Evolutionary conservation across 1,140 invertebrate species (phyloP).

Genomic region (Neelides sp.): DNA sequence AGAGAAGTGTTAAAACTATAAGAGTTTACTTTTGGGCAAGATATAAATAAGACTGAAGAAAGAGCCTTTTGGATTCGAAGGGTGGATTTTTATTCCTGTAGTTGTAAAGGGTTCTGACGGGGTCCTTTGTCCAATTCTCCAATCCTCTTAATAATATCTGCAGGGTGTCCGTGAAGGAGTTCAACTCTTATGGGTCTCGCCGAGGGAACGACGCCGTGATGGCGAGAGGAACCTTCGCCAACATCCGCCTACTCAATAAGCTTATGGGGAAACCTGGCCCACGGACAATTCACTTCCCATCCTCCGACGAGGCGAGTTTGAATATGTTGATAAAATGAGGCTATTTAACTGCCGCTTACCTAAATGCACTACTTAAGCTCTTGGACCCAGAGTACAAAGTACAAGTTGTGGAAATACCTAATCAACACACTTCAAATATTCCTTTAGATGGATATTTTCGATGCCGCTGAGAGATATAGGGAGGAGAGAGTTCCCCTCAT

Average conservation of each 20-base stretch:
- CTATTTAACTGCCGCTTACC: background rate
- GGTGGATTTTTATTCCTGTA: background rate
- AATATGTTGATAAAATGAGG: conserved; percentile 2
- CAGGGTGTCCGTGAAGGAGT: conserved; percentile 78
- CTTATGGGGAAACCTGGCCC: conserved; percentile 73
- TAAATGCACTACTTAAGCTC: background rate
- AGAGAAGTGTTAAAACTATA: too few relatives aligned
- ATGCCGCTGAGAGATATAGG: conserved; percentile 77
- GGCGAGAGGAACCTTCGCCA: conserved; percentile 94
- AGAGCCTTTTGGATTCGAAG: too few relatives aligned
- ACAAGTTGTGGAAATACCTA: conserved; percentile 5
- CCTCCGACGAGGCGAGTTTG: conserved; percentile 57
- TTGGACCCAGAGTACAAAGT: background rate
- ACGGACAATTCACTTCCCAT: conserved; percentile 74
- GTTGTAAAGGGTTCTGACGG: conserved; percentile 7
- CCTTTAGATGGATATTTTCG: conserved; percentile 76
- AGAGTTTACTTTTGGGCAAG: too few relatives aligned
- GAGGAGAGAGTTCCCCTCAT: conserved; percentile 60
- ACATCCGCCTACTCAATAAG: conserved; percentile 92
- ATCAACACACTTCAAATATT: conserved; percentile 20
- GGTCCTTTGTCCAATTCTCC: background rate
- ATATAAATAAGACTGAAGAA: too few relatives aligned
- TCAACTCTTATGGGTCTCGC: conserved; percentile 95
- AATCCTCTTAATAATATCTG: conserved; percentile 26
- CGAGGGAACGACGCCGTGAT: conserved; percentile 94